Conservation (phyloP, 2,113 vertebrate species). For the Galeopterus variegatus region DNA sequence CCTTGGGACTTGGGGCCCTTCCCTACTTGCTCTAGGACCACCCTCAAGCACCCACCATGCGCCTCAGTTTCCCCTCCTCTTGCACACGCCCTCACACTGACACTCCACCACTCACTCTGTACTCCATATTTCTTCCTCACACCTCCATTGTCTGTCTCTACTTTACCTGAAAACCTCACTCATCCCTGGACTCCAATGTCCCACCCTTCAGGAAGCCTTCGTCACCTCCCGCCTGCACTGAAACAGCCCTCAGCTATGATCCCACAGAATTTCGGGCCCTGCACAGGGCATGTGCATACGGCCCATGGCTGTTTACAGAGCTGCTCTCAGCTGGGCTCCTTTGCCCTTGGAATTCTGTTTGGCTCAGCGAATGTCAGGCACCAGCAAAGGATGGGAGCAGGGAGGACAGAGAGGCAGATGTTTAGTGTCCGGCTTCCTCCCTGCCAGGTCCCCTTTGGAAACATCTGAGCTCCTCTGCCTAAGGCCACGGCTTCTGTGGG, state of each 20-base stretch:
- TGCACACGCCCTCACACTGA: too few relatives aligned
- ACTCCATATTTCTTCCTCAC: not conserved
- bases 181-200: not conserved
- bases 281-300: fast-evolving
- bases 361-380: not conserved
- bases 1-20: not conserved
- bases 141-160: not conserved
- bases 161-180: not conserved
- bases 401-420: not conserved
- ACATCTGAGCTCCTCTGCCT: not conserved
- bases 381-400: not conserved
- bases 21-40: not conserved
- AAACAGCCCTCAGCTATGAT: not conserved
- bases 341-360: not conserved
- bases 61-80: not conserved
- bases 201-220: not conserved
- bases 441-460: too few relatives aligned
- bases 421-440: not conserved
- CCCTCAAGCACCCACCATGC: not conserved
- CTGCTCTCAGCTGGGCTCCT: not conserved
- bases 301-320: not conserved
- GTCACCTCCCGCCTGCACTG: not conserved
- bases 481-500: not conserved
- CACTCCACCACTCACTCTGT: not conserved
- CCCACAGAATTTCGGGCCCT: fast-evolving